phyloP scores from a whole-genome alignment of 1,140 invertebrate genomes.

The Theocolax elegans region DNA sequence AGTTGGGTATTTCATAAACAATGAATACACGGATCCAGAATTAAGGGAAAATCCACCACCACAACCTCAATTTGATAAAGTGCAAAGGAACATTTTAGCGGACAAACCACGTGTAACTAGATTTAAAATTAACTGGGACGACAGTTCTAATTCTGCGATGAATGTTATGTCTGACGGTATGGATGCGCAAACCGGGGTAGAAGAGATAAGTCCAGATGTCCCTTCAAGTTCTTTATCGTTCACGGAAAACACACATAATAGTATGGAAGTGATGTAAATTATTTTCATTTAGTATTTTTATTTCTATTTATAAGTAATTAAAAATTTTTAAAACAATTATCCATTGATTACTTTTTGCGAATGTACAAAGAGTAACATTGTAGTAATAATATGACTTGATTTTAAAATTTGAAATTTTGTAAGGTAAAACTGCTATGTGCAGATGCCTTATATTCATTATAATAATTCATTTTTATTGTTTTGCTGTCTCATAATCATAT shows the following conservation, averaged over 20 bases:
- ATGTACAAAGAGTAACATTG: slow-evolving; percentile 7
- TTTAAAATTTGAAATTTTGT: slow-evolving; percentile 20
- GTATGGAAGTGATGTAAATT: slow-evolving; percentile 67
- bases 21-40: slow-evolving; percentile 95
- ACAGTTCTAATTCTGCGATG: slow-evolving; percentile 67
- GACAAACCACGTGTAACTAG: slow-evolving; percentile 94
- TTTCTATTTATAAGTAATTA: slow-evolving; percentile 18
- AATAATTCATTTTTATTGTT: slow-evolving; percentile 13
- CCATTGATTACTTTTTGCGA: slow-evolving; percentile 33
- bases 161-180: slow-evolving; percentile 56
- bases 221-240: slow-evolving; percentile 60
- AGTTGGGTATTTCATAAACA: slow-evolving; percentile 99
- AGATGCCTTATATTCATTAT: not conserved
- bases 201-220: slow-evolving; percentile 58
- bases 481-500: slow-evolving; percentile 23
- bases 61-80: slow-evolving; percentile 93
- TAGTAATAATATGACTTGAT: not conserved
- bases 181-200: slow-evolving; percentile 54
- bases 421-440: too few species aligned
- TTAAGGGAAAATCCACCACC: slow-evolving; percentile 94
- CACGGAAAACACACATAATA: slow-evolving; percentile 64
- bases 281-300: slow-evolving; percentile 30
- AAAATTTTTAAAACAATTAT: slow-evolving; percentile 27
- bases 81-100: slow-evolving; percentile 92
- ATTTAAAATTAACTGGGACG: slow-evolving; percentile 98